Evolutionary conservation across 2,888 invertebrate genomes (phyloP), one percentile per base, ranked within the genome.

Genomic region (Standfussiana lucernea): DNA sequence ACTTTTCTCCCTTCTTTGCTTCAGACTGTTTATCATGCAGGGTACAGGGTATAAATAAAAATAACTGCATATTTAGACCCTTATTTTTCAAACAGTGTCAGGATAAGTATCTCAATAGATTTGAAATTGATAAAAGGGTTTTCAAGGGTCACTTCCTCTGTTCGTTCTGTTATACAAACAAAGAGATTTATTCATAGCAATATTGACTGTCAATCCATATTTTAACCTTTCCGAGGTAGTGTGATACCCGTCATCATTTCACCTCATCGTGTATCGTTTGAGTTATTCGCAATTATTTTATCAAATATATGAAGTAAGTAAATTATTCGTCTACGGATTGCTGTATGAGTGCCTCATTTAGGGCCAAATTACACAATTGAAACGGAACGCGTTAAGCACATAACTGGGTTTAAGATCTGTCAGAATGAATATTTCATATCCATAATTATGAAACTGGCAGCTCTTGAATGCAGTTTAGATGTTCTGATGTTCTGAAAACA

Each of bases 101-200:
- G 40, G 74, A 74, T 74, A 84, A 71, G 81, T 73, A 65, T 74
- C 64, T 73, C 81, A 74, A 84, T 74, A 77, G 61, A 83, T 84
- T 81, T 81, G 81, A 65, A 84, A 83, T 84, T 84, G 84, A 83
- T 84, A 83, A 83, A 84, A 84, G 77, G 83, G 84, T 84, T 74
- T 67, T 56, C 24, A 32, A 35, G 77, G 81, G 71, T 61, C 56
- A 28, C 42, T 73, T 79, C 64, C 80, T 61, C 80, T 61, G 35
- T 15, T 15, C 50, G 64, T 28, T 73, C 61, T 64, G 37, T 67
- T 61, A 67, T 37, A 42, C 67, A 35, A 21, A 70, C 40, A 79
- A 71, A 75, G 42, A 62, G 59, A 64, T 79, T 32, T 65, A 68
- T 50, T 68, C 11, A 42, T 18, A 45, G 1, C 8, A 40, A 40